These are phyloP conservation scores for Brachypteracias leptosomus DNA, from an alignment of 2,113 vertebrate genomes.

Conservation along the genomic window DNA sequence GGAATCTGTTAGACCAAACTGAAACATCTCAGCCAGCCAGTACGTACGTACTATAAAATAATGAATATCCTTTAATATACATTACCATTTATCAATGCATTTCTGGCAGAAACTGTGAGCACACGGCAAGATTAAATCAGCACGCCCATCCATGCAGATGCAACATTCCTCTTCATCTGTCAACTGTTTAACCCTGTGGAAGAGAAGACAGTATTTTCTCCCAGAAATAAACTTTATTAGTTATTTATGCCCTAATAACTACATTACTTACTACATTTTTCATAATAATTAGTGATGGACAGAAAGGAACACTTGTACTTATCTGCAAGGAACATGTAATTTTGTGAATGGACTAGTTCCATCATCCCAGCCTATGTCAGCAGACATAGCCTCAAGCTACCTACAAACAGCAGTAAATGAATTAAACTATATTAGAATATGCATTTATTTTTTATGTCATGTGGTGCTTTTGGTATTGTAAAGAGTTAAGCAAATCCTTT, in stretches of 20 bases:
- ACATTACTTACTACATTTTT: neutral
- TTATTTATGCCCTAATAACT: neutral
- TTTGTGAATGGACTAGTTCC: neutral
- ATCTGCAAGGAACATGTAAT: neutral
- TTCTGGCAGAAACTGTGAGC: constrained; percentile 99
- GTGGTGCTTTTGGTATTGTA: neutral
- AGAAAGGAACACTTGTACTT: neutral
- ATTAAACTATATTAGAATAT: neutral
- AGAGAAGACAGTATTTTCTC: constrained; percentile 6
- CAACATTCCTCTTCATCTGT: constrained; percentile 98
- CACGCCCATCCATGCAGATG: constrained; percentile 96
- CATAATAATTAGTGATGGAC: neutral
- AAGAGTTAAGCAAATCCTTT: neutral
- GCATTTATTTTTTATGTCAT: neutral
- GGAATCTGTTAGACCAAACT: neutral
- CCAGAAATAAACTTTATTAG: neutral
- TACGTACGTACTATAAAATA: neutral
- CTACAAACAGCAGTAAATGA: neutral
- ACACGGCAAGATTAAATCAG: constrained; percentile 94
- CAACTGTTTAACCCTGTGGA: constrained; percentile 90
- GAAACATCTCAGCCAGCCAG: neutral
- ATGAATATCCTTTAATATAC: neutral
- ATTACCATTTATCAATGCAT: constrained; percentile 97
- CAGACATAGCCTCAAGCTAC: neutral
- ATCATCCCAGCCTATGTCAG: neutral